Evolutionary conservation across 2,888 invertebrate genomes (phyloP).

Genomic region (Xanthia icteritia): DNA sequence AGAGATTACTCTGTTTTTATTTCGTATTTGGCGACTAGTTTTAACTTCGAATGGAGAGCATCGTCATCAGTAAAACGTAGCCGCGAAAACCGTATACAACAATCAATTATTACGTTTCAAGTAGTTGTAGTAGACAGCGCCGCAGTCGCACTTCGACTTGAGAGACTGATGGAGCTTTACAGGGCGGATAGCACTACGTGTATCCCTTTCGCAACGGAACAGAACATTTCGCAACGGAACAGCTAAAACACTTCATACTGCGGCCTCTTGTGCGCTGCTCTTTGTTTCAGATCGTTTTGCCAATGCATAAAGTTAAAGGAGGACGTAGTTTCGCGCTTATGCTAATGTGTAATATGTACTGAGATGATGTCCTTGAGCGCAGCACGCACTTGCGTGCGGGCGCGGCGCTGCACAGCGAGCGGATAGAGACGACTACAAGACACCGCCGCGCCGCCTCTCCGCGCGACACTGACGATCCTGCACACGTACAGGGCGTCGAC

Average conservation of each 20-base stretch:
- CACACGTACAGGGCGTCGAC: neutral
- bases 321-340: neutral
- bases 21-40: neutral
- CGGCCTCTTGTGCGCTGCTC: neutral
- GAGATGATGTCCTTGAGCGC: slow-evolving; percentile 27
- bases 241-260: neutral
- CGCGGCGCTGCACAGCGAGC: neutral
- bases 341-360: slow-evolving; percentile 12
- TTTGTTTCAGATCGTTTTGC: neutral
- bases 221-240: neutral
- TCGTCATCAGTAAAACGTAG: neutral
- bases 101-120: neutral
- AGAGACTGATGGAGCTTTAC: neutral
- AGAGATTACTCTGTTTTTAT: neutral
- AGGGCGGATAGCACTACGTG: neutral
- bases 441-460: no score
- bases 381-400: slow-evolving; percentile 11
- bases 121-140: neutral
- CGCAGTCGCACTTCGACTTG: neutral
- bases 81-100: no score
- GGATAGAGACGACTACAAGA: no score
- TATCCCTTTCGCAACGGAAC: neutral
- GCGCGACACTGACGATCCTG: neutral
- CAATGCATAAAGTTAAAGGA: neutral
- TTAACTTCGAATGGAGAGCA: neutral